These are phyloP conservation scores for Microcebus ravelobensis DNA, from an alignment of 2,113 vertebrate species.

Conservation along the genomic window DNA sequence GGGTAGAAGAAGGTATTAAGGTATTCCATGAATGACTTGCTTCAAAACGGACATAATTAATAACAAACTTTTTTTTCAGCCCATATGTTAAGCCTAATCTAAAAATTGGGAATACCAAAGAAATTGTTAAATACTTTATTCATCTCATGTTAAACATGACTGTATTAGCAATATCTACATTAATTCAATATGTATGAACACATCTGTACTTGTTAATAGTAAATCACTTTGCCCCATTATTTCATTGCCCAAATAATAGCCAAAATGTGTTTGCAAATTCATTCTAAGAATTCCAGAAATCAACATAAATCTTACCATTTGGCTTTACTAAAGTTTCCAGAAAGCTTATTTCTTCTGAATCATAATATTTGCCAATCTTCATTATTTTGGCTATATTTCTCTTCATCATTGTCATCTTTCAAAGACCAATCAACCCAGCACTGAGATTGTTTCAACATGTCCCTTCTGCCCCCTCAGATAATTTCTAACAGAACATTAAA, in stretches of 20 bases:
- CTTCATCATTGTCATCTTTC: not conserved
- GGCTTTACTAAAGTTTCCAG: not conserved
- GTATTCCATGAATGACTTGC: not conserved
- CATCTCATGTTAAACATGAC: not conserved
- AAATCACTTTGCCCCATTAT: not conserved
- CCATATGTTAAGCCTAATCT: not conserved
- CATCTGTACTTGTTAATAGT: not conserved
- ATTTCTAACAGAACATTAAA: not conserved
- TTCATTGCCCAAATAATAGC: not conserved
- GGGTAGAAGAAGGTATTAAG: not conserved
- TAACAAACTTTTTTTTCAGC: not conserved
- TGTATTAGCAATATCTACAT: not conserved
- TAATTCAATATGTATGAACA: not conserved
- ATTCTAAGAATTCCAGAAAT: not conserved
- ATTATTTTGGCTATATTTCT: not conserved
- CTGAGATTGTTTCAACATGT: not conserved
- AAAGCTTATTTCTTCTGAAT: not conserved
- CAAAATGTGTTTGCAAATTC: not conserved
- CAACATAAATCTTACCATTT: not conserved
- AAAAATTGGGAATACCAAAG: not conserved
- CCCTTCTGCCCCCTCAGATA: not conserved
- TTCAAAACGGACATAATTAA: not conserved
- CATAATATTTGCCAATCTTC: not conserved
- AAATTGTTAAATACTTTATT: not conserved
- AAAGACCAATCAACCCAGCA: not conserved